Base-by-base conservation (phyloP, 2,797 vertebrate genomes). In the Aselliscus stoliczkanus region DNA sequence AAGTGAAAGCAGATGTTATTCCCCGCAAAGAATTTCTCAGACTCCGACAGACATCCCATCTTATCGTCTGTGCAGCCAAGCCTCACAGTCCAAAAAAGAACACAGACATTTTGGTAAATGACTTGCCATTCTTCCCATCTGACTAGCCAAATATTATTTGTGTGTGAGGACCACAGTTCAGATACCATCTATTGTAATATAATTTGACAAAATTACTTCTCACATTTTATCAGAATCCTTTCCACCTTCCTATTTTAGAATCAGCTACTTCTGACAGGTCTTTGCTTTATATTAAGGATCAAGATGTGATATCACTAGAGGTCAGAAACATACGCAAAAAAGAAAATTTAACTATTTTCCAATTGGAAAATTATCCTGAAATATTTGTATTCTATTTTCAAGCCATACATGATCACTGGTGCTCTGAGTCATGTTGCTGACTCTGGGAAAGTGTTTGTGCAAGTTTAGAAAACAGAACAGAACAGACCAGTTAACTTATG, bases 361-460 rank as follows among this genome's bases (percentile, higher is more conserved):
- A 34, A 21, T 44, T 70, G 60, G 37, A 96, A 95, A 88, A 62
- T 81, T 65, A 77, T 73, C 93, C 18, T 54, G 72, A 86, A 70
- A 44, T 95, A 95, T 81, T 87, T 95, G 47, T 23, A 54, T 56
- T 90, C 5, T 90, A 27, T 96, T 97, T 97, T 56, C 14, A 96
- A 65, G 18, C 77, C 60, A 18, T 54, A 72, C 62, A 89, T 95
- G 77, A 83, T 95, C 29, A 84, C 64, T 95, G 92, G 39, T 94
- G 62, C 79, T 97, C 97, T 97, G 91, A 97, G 85, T 85, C 42
- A 81, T 34, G 47, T 80, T 95, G 11, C 11, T 12, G 80, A 85
- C 97, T 97, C 77, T 85, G 0, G 94, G 69, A 92, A 97, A 96
- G 80, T 14, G 27, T 94, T 96, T 64, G 52, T 12, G 11, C 37